Conservation (phyloP, 2,797 vertebrate species). For the Characodon lateralis region DNA sequence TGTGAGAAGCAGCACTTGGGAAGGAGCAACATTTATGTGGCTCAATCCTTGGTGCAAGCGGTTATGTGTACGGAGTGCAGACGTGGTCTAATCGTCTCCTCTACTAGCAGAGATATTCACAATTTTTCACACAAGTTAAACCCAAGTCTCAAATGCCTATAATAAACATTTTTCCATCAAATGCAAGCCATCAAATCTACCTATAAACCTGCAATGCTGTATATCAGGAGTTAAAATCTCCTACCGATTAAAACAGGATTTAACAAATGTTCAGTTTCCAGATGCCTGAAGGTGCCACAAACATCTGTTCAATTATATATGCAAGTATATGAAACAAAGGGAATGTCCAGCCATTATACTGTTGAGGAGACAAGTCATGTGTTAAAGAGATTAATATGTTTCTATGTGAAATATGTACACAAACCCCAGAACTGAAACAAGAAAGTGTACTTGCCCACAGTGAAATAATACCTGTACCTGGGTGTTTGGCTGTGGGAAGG, state of each 20-base stretch:
- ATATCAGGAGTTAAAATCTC: neutral
- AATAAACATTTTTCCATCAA: neutral
- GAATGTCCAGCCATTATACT: neutral
- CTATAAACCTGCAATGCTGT: neutral
- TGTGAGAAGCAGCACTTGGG: slow-evolving; percentile 30
- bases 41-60: slow-evolving; percentile 28
- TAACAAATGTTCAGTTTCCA: neutral
- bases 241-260: neutral
- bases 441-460: neutral
- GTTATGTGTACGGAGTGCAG: slow-evolving; percentile 22
- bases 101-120: slow-evolving; percentile 20
- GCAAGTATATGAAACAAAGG: neutral
- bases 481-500: neutral
- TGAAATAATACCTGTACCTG: neutral
- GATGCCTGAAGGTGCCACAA: neutral
- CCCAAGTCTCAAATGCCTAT: too few relatives aligned
- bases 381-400: neutral
- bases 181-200: neutral
- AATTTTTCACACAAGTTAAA: neutral
- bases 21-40: slow-evolving; percentile 2
- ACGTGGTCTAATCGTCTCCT: slow-evolving; percentile 53
- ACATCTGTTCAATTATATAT: neutral
- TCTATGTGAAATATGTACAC: neutral
- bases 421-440: neutral
- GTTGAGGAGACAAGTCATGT: neutral